phyloP scores from a whole-genome alignment of 2,888 invertebrate species.

The Bugulina stolonifera region DNA sequence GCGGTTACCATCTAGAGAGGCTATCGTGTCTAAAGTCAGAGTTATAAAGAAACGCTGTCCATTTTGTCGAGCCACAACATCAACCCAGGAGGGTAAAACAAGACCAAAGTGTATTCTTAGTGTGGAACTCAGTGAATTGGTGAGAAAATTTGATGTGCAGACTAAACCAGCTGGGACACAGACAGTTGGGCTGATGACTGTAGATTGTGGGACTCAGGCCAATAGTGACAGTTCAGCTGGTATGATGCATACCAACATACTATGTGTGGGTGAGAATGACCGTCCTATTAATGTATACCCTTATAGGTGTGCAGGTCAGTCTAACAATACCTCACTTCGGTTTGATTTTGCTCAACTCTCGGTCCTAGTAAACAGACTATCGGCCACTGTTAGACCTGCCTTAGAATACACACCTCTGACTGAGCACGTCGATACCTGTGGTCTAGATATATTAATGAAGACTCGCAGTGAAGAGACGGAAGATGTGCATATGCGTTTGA shows the following conservation, averaged over 20 bases:
- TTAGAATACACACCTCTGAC: not conserved
- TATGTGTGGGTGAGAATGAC: not conserved
- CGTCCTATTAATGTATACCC: not conserved
- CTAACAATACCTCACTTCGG: not conserved
- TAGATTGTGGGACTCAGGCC: not conserved
- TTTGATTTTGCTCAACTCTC: not conserved
- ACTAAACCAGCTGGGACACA: not conserved
- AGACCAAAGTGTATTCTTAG: not conserved
- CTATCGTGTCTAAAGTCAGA: not conserved
- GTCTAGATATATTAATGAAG: too few species aligned
- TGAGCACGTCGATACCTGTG: not conserved
- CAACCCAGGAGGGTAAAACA: not conserved
- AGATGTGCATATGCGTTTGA: too few species aligned
- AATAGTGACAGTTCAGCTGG: not conserved
- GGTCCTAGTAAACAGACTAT: not conserved
- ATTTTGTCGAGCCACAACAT: not conserved
- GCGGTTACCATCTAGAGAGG: not conserved
- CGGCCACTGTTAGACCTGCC: not conserved
- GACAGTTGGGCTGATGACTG: not conserved
- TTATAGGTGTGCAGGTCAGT: not conserved
- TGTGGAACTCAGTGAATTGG: not conserved
- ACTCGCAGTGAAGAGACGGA: too few species aligned
- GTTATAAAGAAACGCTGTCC: not conserved
- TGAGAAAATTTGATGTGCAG: not conserved
- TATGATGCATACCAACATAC: not conserved